Percentiles rank a stretch among this genome's conserved stretches.
phyloP scores from a whole-genome alignment of 1,140 invertebrate species.

The Drosophila gunungcola region DNA sequence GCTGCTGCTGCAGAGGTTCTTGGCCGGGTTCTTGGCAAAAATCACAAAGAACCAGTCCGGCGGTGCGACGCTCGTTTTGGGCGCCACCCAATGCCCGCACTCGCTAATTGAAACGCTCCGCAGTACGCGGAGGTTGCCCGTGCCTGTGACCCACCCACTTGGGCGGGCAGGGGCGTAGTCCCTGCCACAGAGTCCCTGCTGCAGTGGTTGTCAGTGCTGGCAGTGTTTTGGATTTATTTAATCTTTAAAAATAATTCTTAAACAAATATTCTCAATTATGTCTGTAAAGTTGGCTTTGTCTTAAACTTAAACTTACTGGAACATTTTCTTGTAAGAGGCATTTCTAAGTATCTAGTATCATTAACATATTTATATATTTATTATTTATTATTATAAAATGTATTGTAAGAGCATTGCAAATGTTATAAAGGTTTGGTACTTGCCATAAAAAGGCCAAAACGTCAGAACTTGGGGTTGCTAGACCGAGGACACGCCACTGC shows the following conservation, averaged over 20 bases:
- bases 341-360: too few relatives aligned
- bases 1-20: conserved; percentile 60
- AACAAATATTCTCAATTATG: too few relatives aligned
- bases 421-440: background rate
- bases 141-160: conserved; percentile 53
- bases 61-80: conserved; percentile 30
- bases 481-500: conserved; percentile 23
- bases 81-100: conserved; percentile 68
- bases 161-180: conserved; percentile 64
- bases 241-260: too few relatives aligned
- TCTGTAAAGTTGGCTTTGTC: too few relatives aligned
- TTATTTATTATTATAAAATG: background rate
- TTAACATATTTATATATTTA: too few relatives aligned
- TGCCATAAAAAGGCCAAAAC: background rate
- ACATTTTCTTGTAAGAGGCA: too few relatives aligned
- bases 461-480: conserved; percentile 8
- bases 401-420: background rate
- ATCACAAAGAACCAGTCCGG: conserved; percentile 71
- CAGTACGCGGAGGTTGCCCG: conserved; percentile 29
- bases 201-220: conserved; percentile 9
- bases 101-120: conserved; percentile 51
- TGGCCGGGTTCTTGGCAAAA: conserved; percentile 66
- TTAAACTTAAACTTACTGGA: too few relatives aligned
- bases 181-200: background rate
- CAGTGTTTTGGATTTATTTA: background rate